Evolutionary conservation across 2,113 vertebrate species (phyloP).

Genomic region (Cyanoliseus patagonus): DNA sequence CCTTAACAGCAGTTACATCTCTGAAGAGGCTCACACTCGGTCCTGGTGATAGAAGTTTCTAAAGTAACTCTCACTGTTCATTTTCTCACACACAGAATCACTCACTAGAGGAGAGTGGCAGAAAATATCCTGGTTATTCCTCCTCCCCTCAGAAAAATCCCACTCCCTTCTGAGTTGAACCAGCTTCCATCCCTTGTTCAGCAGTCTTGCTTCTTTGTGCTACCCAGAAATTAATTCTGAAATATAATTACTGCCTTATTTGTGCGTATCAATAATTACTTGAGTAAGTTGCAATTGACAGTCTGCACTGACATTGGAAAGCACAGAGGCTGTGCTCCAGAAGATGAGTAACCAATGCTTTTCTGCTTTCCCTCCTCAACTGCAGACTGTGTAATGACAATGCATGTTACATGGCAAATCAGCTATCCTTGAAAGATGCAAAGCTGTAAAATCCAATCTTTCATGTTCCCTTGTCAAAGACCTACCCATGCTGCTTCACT

Average conservation of each 20-base stretch:
- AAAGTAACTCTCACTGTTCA: background rate
- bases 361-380: background rate
- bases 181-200: background rate
- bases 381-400: background rate
- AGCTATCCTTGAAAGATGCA: background rate
- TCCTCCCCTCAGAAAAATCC: background rate
- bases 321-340: background rate
- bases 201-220: background rate
- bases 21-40: background rate
- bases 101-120: no score
- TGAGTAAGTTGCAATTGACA: background rate
- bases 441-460: background rate
- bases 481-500: background rate
- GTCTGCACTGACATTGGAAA: background rate
- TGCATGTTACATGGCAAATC: background rate
- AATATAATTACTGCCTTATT: background rate
- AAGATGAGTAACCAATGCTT: background rate
- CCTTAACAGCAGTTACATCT: background rate
- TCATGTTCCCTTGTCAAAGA: background rate
- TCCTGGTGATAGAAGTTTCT: background rate
- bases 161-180: background rate
- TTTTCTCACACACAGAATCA: background rate
- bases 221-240: background rate
- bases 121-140: background rate
- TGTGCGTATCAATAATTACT: background rate